These are phyloP conservation scores for Pipistrellus nathusii DNA, from an alignment of 2,797 vertebrate species.

Conservation along the genomic window DNA sequence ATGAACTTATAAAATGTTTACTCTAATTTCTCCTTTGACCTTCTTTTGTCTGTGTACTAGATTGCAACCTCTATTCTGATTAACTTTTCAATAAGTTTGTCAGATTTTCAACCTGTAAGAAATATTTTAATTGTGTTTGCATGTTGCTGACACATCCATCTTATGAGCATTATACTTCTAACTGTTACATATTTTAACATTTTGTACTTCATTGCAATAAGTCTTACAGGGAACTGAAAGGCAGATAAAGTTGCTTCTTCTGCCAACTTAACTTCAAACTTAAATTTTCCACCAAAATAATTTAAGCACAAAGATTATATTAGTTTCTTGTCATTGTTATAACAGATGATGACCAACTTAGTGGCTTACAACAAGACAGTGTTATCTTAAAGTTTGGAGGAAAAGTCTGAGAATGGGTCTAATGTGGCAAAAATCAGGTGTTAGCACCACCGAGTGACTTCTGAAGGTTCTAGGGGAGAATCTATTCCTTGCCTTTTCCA, in stretches of 20 bases:
- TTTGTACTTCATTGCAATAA: background rate
- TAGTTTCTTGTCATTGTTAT: background rate
- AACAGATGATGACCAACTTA: background rate
- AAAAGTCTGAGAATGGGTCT: background rate
- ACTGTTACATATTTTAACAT: background rate
- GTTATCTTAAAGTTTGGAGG: background rate
- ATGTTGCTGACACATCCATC: background rate
- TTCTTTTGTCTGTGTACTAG: background rate
- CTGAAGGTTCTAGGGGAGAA: background rate
- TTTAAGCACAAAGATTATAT: background rate
- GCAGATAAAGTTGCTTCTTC: background rate
- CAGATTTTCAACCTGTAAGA: background rate
- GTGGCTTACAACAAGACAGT: background rate
- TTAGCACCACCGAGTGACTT: background rate
- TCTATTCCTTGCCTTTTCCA: background rate
- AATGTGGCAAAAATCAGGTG: background rate
- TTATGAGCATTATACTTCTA: background rate
- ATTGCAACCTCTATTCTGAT: background rate
- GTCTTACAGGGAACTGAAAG: background rate
- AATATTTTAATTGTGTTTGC: background rate
- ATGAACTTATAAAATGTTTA: background rate
- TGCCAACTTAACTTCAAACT: background rate
- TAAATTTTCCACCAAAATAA: background rate
- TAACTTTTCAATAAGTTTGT: background rate
- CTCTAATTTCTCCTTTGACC: rapidly evolving